These are phyloP conservation scores for Rhegmatorhina hoffmannsi DNA, from an alignment of 2,113 vertebrate species.

Conservation along the genomic window DNA sequence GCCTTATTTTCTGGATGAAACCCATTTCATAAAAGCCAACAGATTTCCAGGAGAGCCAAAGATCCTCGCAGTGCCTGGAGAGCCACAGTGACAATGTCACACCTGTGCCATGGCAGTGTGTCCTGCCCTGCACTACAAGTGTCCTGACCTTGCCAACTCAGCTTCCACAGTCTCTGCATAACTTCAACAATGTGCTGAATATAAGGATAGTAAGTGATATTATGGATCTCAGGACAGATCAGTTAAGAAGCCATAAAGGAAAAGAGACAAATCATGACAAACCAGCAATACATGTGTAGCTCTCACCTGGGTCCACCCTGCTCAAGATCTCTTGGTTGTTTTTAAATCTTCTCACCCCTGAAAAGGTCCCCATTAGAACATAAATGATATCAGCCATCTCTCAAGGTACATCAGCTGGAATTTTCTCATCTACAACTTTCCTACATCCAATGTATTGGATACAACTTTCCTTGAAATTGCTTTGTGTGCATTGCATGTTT, in stretches of 20 bases:
- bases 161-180: background rate
- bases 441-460: background rate
- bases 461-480: slow-evolving; percentile 64
- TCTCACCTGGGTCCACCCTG: background rate
- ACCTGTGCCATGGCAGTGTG: fast-evolving
- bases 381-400: background rate
- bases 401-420: background rate
- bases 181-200: background rate
- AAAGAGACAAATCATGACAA: background rate
- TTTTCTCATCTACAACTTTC: slow-evolving; percentile 32
- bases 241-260: background rate
- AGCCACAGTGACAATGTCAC: fast-evolving
- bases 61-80: fast-evolving
- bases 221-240: background rate
- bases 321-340: background rate
- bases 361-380: background rate
- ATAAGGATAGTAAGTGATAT: background rate
- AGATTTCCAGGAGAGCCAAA: background rate
- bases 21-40: background rate
- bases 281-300: fast-evolving
- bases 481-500: slow-evolving; percentile 62
- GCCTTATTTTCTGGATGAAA: background rate
- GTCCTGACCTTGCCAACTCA: fast-evolving
- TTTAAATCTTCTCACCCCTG: background rate
- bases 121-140: fast-evolving